Evolutionary conservation across 2,797 vertebrate species (phyloP), one percentile per base, ranked within the genome.

Genomic region (Tadarida brasiliensis): DNA sequence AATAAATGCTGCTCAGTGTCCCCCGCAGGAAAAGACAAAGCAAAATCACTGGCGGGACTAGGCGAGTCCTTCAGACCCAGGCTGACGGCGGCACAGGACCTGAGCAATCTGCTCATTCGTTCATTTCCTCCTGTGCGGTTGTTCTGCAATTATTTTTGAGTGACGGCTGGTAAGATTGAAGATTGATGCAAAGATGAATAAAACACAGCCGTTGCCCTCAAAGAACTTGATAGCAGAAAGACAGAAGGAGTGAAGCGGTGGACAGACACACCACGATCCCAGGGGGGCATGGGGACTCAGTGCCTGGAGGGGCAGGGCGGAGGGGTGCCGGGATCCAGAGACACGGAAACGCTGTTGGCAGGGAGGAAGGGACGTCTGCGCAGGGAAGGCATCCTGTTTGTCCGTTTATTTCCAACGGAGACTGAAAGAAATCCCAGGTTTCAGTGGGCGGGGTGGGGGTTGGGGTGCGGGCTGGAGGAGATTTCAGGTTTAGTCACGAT

Each of bases 251-350:
- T 4, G 44, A 49, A 11, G 24, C 24, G 81, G 51, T 57, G 33
- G 19, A 11, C 26, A 22, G 19, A 44, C 63, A 11, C 5, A 44
- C 49, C 30, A 57, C 0, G 14, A 28, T 35, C 15, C 7, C 59
- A 39, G 26, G 8, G 51, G 5, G 14, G 57, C 5, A 24, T 26
- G 12, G 44, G 30, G n/a, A n/a, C 65, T 16, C 14, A 11, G n/a
- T 2, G 15, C 20, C 76, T 44, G 3, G 22, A 10, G 33, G 12
- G 54, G 20, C 35, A 16, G 20, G 24, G 4, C 0, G 3, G 3
- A 54, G 71, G 71, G 47, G 33, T 11, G 16, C 24, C 44, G 49
- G 81, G 30, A 20, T 49, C 74, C 30, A 51, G 74, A 91, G 61
- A 35, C 39, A 44, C 39, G 39, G 39, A 44, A 44, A 7, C 39